Evolutionary conservation across 2,888 invertebrate species (phyloP), one percentile per base, ranked within the genome.

Genomic region (Cantharis flavilabris): DNA sequence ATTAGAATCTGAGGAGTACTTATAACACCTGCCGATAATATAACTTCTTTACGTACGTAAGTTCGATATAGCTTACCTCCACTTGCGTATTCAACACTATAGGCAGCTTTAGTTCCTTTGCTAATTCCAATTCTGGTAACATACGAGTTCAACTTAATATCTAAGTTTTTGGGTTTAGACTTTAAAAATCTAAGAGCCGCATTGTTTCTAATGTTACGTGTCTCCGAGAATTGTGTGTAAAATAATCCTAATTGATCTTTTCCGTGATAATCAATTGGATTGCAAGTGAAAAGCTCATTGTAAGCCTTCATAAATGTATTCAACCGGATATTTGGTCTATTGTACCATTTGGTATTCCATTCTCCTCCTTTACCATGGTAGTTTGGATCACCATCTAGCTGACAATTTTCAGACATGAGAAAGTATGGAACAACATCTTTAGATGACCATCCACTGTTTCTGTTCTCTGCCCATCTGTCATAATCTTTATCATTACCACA

Each of bases 401-500:
- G 90, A 88, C 96, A 96, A 86, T 96, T 96, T 87, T 96, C 91
- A 62, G 88, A 94, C 87, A 97, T 97, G 85, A 93, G 94, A 86
- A 96, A 97, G 85, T 96, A 97, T 0, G 94, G 94, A 16, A 97
- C 87, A 0, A 96, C 91, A 76, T 95, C 94, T 72, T 95, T 91
- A 87, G 91, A 96, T 0, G 94, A 92, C 87, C 89, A 88, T 70
- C 89, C 87, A 0, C 92, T 90, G 87, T 97, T 97, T 0, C 28
- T 97, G 49, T 94, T 89, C 0, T 91, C 89, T 26, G 94, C 95
- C 98, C 98, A 98, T 72, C 93, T 91, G 87, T 97, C 95, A 86
- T 92, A 98, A 87, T 98, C 97, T 0, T 94, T 90, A 70, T 92
- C 91, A 87, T 97, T 97, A 0, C 98, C 98, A 76, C 98, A 90